Evolutionary conservation across 2,113 vertebrate species (phyloP), one percentile per base, ranked within the genome.

Genomic region (Lepisosteus oculatus): DNA sequence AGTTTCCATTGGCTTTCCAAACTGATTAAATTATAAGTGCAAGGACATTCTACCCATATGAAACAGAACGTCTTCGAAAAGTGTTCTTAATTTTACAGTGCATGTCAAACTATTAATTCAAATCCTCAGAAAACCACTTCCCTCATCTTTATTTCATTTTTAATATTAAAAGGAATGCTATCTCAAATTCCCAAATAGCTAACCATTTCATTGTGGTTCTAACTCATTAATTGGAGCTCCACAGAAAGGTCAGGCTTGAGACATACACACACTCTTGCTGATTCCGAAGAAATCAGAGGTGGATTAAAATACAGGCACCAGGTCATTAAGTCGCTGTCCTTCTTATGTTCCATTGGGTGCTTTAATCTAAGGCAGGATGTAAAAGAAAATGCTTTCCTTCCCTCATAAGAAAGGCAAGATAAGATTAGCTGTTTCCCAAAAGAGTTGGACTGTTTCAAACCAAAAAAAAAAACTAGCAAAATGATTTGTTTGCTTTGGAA

Each of bases 331-430:
- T 41, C 6, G 7, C 62, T 65, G 17, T 65, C 62, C 42, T 5
- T 65, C 9, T 65, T 65, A 29, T 42, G 62, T 41, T 12, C 9
- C 62, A 41, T 59, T 59, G 3, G 9, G 62, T 8, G 17, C 3
- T 64, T 64, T 64, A 64, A 64, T 65, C 62, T 65, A 65, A 65
- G 42, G 42, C 29, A 42, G n/a, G 62, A 65, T 4, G 29, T 5
- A 65, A 65, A 13, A 15, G 14, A 59, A 59, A 59, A 59, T 7
- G 29, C 8, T 29, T 9, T 65, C 42, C 17, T 4, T 11, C 9
- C 62, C 8, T 41, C 42, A 15, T 65, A 4, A 65, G 17, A 65
- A 9, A 65, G 9, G 3, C 12, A 17, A 9, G 42, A 43, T 15
- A 65, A 9, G 17, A 65, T 65, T 15, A 42, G 42, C 62, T 42